Conservation (phyloP, 2,113 vertebrate species). For the Sorex fumeus region DNA sequence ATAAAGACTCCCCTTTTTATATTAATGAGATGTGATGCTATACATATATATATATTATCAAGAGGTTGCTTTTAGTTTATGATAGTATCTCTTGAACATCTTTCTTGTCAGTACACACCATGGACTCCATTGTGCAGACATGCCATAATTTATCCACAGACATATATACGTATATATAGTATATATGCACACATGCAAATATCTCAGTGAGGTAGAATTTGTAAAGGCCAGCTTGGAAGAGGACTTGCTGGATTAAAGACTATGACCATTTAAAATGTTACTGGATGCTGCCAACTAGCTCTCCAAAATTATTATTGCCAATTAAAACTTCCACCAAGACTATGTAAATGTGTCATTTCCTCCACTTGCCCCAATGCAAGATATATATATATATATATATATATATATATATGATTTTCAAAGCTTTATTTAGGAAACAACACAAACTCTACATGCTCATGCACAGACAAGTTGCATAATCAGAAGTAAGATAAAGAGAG, state of each 20-base stretch:
- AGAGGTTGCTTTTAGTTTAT: slow-evolving; percentile 47
- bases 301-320: slow-evolving; percentile 73
- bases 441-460: too few relatives aligned
- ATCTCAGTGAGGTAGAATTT: slow-evolving; percentile 33
- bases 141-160: slow-evolving; percentile 52
- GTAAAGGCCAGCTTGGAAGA: slow-evolving; percentile 62
- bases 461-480: too few relatives aligned
- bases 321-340: slow-evolving; percentile 69
- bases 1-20: slow-evolving; percentile 22
- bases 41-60: background rate
- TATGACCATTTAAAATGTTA: slow-evolving; percentile 68
- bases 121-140: slow-evolving; percentile 40
- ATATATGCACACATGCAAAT: slow-evolving; percentile 12
- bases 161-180: background rate
- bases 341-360: slow-evolving; percentile 27
- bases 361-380: background rate
- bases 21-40: slow-evolving; percentile 9
- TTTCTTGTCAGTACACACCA: slow-evolving; percentile 47
- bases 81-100: slow-evolving; percentile 22
- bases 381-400: too few relatives aligned
- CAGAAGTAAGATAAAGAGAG: too few relatives aligned
- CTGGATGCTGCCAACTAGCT: slow-evolving; percentile 68
- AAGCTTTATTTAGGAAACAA: too few relatives aligned
- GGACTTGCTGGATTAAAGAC: slow-evolving; percentile 42
- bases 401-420: too few relatives aligned